Percentiles rank a stretch among this genome's conserved stretches.
These are phyloP conservation scores for Anolis carolinensis DNA, from an alignment of 2,113 vertebrate species.

Conservation along the genomic window DNA sequence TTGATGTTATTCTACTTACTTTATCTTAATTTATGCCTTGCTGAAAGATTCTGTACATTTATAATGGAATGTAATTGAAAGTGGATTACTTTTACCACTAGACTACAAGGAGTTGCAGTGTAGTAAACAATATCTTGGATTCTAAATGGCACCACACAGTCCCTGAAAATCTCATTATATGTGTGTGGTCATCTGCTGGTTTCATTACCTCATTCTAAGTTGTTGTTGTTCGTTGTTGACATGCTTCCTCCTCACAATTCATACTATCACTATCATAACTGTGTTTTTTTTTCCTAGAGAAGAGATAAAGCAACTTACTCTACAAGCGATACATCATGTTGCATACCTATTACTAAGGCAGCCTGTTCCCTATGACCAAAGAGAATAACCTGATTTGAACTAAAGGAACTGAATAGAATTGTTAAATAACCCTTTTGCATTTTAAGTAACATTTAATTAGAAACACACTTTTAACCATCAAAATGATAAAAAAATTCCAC, in stretches of 20 bases:
- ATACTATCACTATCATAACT: slow-evolving; percentile 69
- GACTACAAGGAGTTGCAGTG: neutral
- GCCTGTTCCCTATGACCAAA: slow-evolving; percentile 74
- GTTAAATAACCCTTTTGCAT: slow-evolving; percentile 85
- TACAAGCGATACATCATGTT: slow-evolving; percentile 74
- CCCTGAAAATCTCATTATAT: slow-evolving; percentile 2
- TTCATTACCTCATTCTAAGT: slow-evolving; percentile 24
- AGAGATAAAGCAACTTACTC: slow-evolving; percentile 70
- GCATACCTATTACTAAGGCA: slow-evolving; percentile 66
- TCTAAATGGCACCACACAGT: slow-evolving; percentile 28
- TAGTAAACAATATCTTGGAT: slow-evolving; percentile 29
- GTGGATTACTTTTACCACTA: neutral
- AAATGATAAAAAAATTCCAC: slow-evolving; percentile 91
- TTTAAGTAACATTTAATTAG: slow-evolving; percentile 97
- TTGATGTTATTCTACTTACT: neutral
- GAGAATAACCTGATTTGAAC: slow-evolving; percentile 76
- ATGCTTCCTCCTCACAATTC: slow-evolving; percentile 52
- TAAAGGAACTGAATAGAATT: slow-evolving; percentile 71
- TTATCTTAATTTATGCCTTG: neutral
- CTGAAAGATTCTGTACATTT: slow-evolving; percentile 30
- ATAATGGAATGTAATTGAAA: slow-evolving; percentile 7
- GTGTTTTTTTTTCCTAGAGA: slow-evolving; percentile 37
- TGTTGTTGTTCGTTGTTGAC: neutral
- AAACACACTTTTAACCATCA: slow-evolving; percentile 87
- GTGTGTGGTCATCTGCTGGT: slow-evolving; percentile 15